A percentile compares a stretch with the other conserved stretches of the same genome.
phyloP scores from a whole-genome alignment of 2,113 vertebrate species.

The Phodopus roborovskii region DNA sequence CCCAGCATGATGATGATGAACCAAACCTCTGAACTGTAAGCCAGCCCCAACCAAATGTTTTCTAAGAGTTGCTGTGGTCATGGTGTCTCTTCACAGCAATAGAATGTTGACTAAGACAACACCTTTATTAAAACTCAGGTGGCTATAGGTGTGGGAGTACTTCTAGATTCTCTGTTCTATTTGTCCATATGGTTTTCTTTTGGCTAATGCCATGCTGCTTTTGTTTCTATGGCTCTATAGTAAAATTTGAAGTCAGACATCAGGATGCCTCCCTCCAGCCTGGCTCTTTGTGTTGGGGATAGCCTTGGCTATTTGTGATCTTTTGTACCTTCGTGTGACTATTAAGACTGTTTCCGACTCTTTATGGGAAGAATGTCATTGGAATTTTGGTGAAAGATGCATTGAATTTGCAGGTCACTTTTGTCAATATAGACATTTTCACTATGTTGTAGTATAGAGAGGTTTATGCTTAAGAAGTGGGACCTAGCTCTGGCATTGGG shows the following conservation, averaged over 20 bases:
- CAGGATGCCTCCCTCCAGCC: neutral
- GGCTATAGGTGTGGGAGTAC: no score
- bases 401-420: neutral
- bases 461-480: neutral
- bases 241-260: neutral
- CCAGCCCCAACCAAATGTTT: neutral
- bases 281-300: neutral
- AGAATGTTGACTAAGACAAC: neutral
- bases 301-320: neutral
- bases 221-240: neutral
- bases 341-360: neutral
- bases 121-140: neutral
- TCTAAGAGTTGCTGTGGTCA: neutral
- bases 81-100: neutral
- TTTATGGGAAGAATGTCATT: neutral
- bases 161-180: neutral
- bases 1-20: neutral
- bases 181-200: neutral
- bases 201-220: neutral
- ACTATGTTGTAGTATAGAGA: neutral
- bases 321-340: neutral
- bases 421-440: neutral
- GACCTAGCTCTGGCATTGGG: neutral
- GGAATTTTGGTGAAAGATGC: neutral
- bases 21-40: neutral